Conservation (phyloP, 2,797 vertebrate genomes). For the Takifugu rubripes region DNA sequence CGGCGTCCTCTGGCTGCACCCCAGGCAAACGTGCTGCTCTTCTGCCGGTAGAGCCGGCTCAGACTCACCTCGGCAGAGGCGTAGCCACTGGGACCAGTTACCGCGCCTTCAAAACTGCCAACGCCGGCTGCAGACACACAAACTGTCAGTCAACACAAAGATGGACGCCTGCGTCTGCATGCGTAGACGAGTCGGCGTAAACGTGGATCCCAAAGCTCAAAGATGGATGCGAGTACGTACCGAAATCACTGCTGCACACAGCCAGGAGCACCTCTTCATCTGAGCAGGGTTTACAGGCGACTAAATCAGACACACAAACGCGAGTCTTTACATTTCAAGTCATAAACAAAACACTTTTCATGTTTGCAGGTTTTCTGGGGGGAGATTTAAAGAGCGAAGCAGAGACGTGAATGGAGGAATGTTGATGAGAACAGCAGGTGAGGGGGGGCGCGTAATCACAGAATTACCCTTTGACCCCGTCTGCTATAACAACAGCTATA, state of each 20-base stretch:
- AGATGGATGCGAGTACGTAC: constrained; percentile 55
- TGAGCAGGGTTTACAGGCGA: constrained; percentile 86
- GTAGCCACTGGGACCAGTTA: constrained; percentile 48
- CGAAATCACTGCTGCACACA: constrained; percentile 91
- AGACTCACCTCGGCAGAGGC: constrained; percentile 70
- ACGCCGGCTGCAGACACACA: constrained; percentile 74
- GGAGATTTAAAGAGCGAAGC: constrained; percentile 21
- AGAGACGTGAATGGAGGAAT: constrained; percentile 9
- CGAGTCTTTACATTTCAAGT: not conserved
- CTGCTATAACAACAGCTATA: constrained; percentile 60
- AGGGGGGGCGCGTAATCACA: constrained; percentile 38
- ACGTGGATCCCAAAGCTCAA: not conserved
- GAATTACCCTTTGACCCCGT: constrained; percentile 54
- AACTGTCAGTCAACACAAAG: not conserved
- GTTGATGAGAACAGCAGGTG: constrained; percentile 58
- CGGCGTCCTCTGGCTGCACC: constrained; percentile 70
- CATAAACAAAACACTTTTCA: not conserved
- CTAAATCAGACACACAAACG: constrained; percentile 62
- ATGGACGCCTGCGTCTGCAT: too few relatives aligned
- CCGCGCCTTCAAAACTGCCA: constrained; percentile 77
- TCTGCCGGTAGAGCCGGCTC: constrained; percentile 87
- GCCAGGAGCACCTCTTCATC: constrained; percentile 89
- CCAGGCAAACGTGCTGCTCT: constrained; percentile 78
- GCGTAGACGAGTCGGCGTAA: too few relatives aligned
- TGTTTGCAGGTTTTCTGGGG: not conserved